Evolutionary conservation across 2,113 vertebrate species (phyloP).

Genomic region (Saimiri boliviensis): DNA sequence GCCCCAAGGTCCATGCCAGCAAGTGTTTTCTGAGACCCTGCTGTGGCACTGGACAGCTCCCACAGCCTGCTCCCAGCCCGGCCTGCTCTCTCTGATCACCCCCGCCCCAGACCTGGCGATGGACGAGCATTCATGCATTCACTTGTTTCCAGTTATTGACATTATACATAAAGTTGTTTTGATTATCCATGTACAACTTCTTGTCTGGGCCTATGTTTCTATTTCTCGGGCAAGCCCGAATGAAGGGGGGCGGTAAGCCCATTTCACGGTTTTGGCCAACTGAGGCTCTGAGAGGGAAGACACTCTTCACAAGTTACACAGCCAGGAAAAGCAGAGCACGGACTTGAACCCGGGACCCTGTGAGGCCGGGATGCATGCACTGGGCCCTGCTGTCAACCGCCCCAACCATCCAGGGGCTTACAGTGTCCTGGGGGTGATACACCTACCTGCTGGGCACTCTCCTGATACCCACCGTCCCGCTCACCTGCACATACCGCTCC

Average conservation of each 20-base stretch:
- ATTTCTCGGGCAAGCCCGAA: not conserved
- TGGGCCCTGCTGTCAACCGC: no score
- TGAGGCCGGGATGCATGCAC: not conserved
- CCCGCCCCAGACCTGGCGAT: no score
- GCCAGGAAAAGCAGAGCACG: not conserved
- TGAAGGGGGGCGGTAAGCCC: not conserved
- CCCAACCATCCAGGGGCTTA: not conserved
- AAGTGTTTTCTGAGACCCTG: not conserved
- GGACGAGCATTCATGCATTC: not conserved
- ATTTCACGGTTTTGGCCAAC: not conserved
- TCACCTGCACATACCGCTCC: not conserved
- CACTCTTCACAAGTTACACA: not conserved
- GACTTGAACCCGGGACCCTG: not conserved
- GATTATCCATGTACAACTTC: not conserved
- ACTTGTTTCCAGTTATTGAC: not conserved
- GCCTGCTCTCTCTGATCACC: not conserved
- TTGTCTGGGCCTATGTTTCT: not conserved
- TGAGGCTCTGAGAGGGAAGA: not conserved
- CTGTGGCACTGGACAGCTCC: not conserved
- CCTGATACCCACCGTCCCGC: not conserved
- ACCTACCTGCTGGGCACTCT: not conserved
- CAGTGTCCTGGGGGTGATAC: rapidly evolving
- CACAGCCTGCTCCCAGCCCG: not conserved
- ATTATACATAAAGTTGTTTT: not conserved
- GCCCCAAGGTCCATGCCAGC: not conserved